A percentile compares a stretch with the other conserved stretches of the same genome.
phyloP scores from a whole-genome alignment of 1,140 invertebrate genomes.

The Trichomalopsis sarcophagae region DNA sequence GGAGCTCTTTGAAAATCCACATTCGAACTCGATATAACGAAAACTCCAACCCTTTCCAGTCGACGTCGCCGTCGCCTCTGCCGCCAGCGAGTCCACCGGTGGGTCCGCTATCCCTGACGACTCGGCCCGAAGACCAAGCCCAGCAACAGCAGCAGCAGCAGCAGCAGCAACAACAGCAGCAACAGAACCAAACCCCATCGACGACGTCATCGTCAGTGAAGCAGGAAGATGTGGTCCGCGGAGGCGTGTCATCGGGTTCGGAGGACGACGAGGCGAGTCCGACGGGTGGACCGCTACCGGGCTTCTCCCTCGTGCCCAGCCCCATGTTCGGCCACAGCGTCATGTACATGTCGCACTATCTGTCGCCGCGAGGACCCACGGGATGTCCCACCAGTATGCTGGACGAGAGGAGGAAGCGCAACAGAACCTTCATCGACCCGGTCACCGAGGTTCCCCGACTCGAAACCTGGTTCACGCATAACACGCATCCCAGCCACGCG shows the following conservation, averaged over 20 bases:
- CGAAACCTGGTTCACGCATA: conserved; percentile 97
- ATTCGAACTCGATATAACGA: not conserved
- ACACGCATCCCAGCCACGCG: conserved; percentile 96
- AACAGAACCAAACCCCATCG: conserved; percentile 55
- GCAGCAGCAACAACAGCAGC: conserved; percentile 35
- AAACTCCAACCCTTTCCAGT: conserved; percentile 56
- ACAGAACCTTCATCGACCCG: conserved; percentile 99
- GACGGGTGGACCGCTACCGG: conserved; percentile 75
- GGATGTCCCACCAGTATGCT: conserved; percentile 78
- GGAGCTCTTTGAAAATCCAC: not conserved
- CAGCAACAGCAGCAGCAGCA: conserved; percentile 38
- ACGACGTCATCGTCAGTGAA: conserved; percentile 67
- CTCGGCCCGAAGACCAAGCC: conserved; percentile 71
- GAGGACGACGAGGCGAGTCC: conserved; percentile 72
- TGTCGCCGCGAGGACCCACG: conserved; percentile 72
- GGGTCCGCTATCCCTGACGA: conserved; percentile 81
- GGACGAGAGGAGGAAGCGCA: conserved; percentile 92
- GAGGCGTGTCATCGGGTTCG: conserved; percentile 71
- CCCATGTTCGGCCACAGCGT: conserved; percentile 90
- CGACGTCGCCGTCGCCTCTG: conserved; percentile 69
- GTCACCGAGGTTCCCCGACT: conserved; percentile 97
- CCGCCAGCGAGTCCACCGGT: conserved; percentile 79
- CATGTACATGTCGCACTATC: conserved; percentile 93
- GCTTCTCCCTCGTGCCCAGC: conserved; percentile 87
- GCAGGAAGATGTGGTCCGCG: conserved; percentile 65